Conservation (phyloP, 2,113 vertebrate genomes). For the Gyps fulvus region DNA sequence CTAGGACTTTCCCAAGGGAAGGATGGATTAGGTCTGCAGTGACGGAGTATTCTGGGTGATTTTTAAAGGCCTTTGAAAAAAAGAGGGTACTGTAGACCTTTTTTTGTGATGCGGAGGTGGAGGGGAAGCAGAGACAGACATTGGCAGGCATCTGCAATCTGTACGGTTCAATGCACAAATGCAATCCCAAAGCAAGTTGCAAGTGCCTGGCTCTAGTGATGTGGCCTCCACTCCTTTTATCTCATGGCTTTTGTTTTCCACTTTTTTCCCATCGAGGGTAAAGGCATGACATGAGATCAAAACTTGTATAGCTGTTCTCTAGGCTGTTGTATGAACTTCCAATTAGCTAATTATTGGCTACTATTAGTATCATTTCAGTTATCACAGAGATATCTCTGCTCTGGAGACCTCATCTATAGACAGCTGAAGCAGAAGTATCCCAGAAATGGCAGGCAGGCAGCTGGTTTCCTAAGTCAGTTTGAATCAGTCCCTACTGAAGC, state of each 20-base stretch:
- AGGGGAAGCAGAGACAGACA: neutral
- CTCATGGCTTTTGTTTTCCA: neutral
- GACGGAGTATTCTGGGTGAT: neutral
- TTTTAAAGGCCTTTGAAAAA: constrained; percentile 22
- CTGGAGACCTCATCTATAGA: neutral
- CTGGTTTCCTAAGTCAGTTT: neutral
- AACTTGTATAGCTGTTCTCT: neutral
- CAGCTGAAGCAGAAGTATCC: neutral
- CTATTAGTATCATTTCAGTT: neutral
- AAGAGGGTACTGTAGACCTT: neutral
- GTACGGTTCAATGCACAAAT: neutral
- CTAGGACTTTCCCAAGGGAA: constrained; percentile 49
- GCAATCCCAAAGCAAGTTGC: neutral
- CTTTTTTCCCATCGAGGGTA: neutral
- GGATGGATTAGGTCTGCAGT: neutral
- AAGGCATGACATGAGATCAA: neutral
- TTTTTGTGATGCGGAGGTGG: neutral
- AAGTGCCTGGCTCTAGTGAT: neutral
- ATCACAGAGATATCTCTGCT: neutral
- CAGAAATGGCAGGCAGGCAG: neutral
- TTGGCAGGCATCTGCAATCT: neutral
- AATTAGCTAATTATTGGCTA: neutral
- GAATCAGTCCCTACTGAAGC: neutral
- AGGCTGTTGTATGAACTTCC: neutral
- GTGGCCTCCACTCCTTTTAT: neutral